phyloP scores from a whole-genome alignment of 2,797 vertebrate genomes.

The Acrossocheilus wenchowensis region DNA sequence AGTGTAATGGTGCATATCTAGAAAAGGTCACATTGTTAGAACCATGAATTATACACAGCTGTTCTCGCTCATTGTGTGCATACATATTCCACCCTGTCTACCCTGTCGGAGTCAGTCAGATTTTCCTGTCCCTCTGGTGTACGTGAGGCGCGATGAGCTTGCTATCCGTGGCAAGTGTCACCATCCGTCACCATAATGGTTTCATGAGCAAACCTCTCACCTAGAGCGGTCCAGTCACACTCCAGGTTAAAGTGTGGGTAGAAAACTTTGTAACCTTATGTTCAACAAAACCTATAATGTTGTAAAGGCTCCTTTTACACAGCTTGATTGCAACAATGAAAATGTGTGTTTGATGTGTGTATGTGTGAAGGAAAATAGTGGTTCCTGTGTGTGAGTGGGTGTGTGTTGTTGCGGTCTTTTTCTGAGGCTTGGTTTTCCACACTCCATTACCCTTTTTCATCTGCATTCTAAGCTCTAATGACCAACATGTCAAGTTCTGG shows the following conservation, averaged over 20 bases:
- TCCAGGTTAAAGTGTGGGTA: conserved; percentile 38
- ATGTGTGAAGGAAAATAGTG: conserved; percentile 1
- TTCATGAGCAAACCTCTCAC: conserved; percentile 32
- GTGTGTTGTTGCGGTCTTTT: background rate
- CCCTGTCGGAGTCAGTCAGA: conserved; percentile 19
- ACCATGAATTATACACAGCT: conserved; percentile 44
- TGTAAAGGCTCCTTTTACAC: conserved; percentile 16
- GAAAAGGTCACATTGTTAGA: conserved; percentile 54
- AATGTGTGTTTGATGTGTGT: background rate
- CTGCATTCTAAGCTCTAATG: conserved; percentile 17
- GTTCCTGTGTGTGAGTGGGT: background rate
- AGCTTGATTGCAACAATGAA: background rate
- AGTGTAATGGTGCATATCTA: conserved; percentile 41
- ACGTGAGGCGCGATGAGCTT: conserved; percentile 5
- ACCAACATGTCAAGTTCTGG: conserved; percentile 2
- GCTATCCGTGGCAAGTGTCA: conserved; percentile 35
- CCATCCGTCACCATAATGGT: conserved; percentile 39
- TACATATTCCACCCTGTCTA: conserved; percentile 38
- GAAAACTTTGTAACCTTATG: conserved; percentile 30
- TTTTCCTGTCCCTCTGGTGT: conserved; percentile 32
- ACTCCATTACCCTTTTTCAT: conserved; percentile 29
- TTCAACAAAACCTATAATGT: conserved; percentile 39
- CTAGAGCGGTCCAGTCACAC: conserved; percentile 34
- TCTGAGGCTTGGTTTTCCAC: conserved; percentile 26
- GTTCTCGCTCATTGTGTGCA: conserved; percentile 24